Evolutionary conservation across 2,888 invertebrate genomes (phyloP).

Genomic region (Diabrotica balteata): DNA sequence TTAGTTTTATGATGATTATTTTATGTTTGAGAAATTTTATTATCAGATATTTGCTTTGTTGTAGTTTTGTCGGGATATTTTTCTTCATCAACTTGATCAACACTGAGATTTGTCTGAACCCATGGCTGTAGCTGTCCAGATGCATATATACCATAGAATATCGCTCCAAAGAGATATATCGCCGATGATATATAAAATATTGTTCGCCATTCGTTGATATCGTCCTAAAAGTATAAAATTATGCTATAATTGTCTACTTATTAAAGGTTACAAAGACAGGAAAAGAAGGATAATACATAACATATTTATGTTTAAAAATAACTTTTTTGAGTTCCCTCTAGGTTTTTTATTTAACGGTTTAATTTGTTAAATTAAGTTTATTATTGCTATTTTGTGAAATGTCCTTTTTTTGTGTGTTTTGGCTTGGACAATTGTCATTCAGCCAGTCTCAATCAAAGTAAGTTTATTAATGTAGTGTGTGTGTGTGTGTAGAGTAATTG

Average conservation of each 20-base stretch:
- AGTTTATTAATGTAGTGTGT: too few species aligned
- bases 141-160: constrained; percentile 81
- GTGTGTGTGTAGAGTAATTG: too few species aligned
- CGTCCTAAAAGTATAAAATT: constrained; percentile 58
- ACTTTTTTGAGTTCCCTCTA: too few species aligned
- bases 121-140: constrained; percentile 83
- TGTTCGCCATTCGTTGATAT: constrained; percentile 79
- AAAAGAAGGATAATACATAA: constrained; percentile 43
- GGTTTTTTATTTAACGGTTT: too few species aligned
- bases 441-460: too few species aligned
- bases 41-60: neutral
- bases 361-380: neutral
- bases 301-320: too few species aligned
- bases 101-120: constrained; percentile 24
- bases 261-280: too few species aligned
- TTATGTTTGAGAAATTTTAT: too few species aligned
- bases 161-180: constrained; percentile 83
- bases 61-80: neutral
- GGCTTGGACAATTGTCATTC: too few species aligned
- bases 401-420: too few species aligned
- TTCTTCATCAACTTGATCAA: neutral
- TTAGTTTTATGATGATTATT: too few species aligned
- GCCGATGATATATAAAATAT: constrained; percentile 87
- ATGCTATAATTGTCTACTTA: too few species aligned
- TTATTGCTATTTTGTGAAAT: neutral